Percentiles rank a stretch among this genome's conserved stretches.
Conservation (phyloP, 1,140 invertebrate genomes). For the Ceratina japonica region DNA sequence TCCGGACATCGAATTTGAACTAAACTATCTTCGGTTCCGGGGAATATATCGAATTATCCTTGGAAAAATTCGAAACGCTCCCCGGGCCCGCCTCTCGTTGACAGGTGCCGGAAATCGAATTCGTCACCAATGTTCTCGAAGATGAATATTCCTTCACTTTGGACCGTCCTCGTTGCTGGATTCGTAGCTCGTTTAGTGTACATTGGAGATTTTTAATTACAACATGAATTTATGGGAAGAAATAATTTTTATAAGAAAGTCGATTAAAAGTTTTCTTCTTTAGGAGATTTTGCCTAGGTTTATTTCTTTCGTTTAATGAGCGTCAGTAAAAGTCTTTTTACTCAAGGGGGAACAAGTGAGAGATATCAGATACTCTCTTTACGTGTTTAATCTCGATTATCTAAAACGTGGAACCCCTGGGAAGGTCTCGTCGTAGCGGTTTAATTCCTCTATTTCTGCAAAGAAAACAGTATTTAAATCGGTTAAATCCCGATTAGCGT, state of each 20-base stretch:
- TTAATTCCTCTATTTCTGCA: not conserved
- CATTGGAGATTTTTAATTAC: too few relatives aligned
- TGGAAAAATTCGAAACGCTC: not conserved
- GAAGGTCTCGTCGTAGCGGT: not conserved
- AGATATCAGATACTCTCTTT: conserved; percentile 1
- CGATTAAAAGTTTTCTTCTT: too few relatives aligned
- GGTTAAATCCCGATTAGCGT: not conserved
- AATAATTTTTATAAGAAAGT: not conserved
- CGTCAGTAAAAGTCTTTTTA: not conserved
- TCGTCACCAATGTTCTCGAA: conserved; percentile 42
- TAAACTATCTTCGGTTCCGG: conserved; percentile 72
- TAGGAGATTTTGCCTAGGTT: not conserved
- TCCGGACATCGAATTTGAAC: conserved; percentile 79
- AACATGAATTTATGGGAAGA: too few relatives aligned
- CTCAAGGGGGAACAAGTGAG: not conserved
- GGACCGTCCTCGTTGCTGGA: not conserved
- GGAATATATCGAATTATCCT: conserved; percentile 74
- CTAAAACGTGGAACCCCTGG: not conserved
- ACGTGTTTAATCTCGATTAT: conserved; percentile 17
- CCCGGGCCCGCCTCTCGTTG: conserved; percentile 33
- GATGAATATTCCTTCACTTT: not conserved
- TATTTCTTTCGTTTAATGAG: not conserved
- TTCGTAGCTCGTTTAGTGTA: too few relatives aligned
- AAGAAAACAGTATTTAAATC: not conserved
- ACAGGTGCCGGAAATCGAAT: conserved; percentile 54